Evolutionary conservation across 2,888 invertebrate genomes (phyloP), one percentile per base, ranked within the genome.

Genomic region (Microctonus brassicae): DNA sequence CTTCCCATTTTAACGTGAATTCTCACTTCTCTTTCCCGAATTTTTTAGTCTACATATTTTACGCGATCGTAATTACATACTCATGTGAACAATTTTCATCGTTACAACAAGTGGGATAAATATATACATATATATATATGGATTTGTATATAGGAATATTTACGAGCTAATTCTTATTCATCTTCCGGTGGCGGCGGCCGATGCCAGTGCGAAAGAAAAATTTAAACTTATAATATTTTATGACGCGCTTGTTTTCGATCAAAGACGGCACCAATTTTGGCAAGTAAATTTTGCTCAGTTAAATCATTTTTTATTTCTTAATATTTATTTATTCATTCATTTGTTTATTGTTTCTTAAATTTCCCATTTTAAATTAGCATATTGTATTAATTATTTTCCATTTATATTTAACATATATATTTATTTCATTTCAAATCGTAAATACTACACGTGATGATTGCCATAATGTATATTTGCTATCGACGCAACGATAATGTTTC

Each of bases 211-310:
- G 67, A 58, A 47, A 47, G 67, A 68, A 33, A n/a, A 29, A 55
- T 10, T 55, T 29, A 22, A 42, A 58, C 65, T 42, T 53, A 34
- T 33, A 55, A 53, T 66, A 53, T 66, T 66, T 67, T 67, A 63
- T 55, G 67, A 72, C 55, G 33, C 57, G 24, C 55, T 29, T 67
- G 20, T 17, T 68, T 39, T 63, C 67, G 71, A 71, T 71, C 67
- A 72, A 72, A 72, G 65, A 60, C 72, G 72, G 72, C 29, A 55
- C 72, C 72, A 61, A 42, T 67, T 67, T 63, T 72, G 72, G 71
- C 39, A 58, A 61, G 52, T n/a, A 17, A 9, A 13, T 22, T n/a
- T 29, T 57, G 29, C 7, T 26, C 57, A 33, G n/a, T n/a, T 20
- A 24, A 34, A 65, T n/a, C 29, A 55, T 36, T 55, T 65, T n/a